Evolutionary conservation across 2,797 vertebrate genomes (phyloP), one percentile per base, ranked within the genome.

Genomic region (Mionectes olivaceus): DNA sequence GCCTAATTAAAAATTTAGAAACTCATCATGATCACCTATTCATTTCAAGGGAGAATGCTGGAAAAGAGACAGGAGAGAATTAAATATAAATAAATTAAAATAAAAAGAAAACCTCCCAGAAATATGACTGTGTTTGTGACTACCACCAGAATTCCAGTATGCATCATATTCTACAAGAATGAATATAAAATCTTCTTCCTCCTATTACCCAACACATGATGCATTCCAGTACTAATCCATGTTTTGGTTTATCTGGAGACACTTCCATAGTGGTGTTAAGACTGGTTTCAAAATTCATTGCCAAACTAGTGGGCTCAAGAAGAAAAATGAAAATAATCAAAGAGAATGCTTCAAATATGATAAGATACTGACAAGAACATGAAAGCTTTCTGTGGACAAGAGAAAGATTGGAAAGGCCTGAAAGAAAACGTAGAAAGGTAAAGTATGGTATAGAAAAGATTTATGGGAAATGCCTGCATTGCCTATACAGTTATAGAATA

Each of bases 1-100:
- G 74, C 32, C 33, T 81, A 83, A 90, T 93, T 77, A 95, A 97
- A 96, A 90, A 89, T 90, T 87, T 74, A 96, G 61, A 79, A 92
- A 68, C 64, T 91, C 37, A 64, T 96, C 67, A 89, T 68, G 83
- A 76, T 73, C 37, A 47, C 21, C 75, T 94, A 47, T 79, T 96
- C 41, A 50, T 87, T 93, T 87, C 41, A 86, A 78, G 32, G 27
- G 22, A 93, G 41, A 93, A 87, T 9, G 16, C 17, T 4, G 2
- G 46, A 83, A 83, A 89, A 78, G n/a, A 68, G 52, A 75, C 19
- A 79, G 49, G 33, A 73, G n/a, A 73, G 9, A 37, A 94, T 83
- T 69, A 89, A 87, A 65, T 53, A 81, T 21, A 95, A 91, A 92
- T 89, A 90, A 93, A 93, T 74, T 69, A 59, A 90, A 89, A 88